These are phyloP conservation scores for Pseudococcus longispinus DNA, from an alignment of 2,888 invertebrate species.

Conservation along the genomic window DNA sequence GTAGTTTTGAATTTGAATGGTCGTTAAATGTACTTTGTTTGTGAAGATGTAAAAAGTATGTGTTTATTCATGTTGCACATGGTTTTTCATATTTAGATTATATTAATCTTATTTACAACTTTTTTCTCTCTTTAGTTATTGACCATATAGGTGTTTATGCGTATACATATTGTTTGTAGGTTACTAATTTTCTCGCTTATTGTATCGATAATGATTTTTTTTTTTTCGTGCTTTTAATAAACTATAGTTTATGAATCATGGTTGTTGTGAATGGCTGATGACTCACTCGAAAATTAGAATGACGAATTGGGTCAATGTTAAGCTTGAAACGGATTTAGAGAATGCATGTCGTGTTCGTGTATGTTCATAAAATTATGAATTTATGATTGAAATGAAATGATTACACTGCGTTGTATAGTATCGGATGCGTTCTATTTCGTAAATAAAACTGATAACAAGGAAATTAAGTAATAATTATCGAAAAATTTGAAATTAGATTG, in stretches of 20 bases:
- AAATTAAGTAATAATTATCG: too few relatives aligned
- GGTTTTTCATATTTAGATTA: constrained; percentile 55
- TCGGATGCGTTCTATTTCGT: too few relatives aligned
- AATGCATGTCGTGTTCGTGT: too few relatives aligned
- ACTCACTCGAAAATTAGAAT: background rate
- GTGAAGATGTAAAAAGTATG: constrained; percentile 46
- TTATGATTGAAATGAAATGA: too few relatives aligned
- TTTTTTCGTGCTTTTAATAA: constrained; percentile 28
- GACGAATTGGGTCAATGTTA: too few relatives aligned
- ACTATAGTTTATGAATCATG: constrained; percentile 3
- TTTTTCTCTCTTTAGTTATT: constrained; percentile 48
- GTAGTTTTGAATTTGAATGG: background rate
- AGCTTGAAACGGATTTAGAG: too few relatives aligned
- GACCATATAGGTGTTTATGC: constrained; percentile 7
- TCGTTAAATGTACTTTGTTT: constrained; percentile 52
- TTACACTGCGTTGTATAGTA: too few relatives aligned
- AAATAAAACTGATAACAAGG: too few relatives aligned
- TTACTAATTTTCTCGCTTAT: constrained; percentile 42
- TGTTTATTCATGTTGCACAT: constrained; percentile 56
- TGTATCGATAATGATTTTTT: constrained; percentile 11
- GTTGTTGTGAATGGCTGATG: background rate
- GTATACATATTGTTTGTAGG: constrained; percentile 23
- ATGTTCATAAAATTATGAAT: too few relatives aligned
- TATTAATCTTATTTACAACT: constrained; percentile 51
- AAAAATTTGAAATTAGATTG: too few relatives aligned